phyloP scores from a whole-genome alignment of 2,888 invertebrate species.

The Drosophila merina region DNA sequence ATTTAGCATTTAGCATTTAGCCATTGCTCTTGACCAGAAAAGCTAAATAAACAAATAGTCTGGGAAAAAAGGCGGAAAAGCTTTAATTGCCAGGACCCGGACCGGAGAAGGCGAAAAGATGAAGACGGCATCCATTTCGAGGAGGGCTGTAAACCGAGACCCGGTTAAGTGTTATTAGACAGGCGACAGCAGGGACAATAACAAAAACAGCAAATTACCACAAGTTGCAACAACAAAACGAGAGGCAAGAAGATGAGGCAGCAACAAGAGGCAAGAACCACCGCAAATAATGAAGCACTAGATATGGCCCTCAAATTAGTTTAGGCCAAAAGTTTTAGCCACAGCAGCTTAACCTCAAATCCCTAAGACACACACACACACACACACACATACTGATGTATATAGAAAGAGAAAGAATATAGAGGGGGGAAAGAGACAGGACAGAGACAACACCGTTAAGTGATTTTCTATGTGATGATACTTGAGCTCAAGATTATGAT shows the following conservation, averaged over 20 bases:
- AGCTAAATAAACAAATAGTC: constrained; percentile 53
- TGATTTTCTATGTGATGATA: constrained; percentile 80
- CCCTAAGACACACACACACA: constrained; percentile 45
- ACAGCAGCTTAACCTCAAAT: constrained; percentile 76
- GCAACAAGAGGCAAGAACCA: constrained; percentile 37
- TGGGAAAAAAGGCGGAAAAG: constrained; percentile 20
- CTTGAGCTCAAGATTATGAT: constrained; percentile 78
- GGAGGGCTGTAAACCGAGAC: constrained; percentile 43
- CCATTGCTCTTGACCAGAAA: constrained; percentile 40
- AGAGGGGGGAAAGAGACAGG: constrained; percentile 25
- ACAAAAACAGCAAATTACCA: constrained; percentile 8
- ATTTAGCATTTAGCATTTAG: constrained; percentile 23
- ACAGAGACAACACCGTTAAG: constrained; percentile 66
- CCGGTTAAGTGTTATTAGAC: constrained; percentile 70
- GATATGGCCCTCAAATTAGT: constrained; percentile 69
- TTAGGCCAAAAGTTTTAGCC: constrained; percentile 79
- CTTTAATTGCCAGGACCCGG: constrained; percentile 57
- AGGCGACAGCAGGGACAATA: constrained; percentile 50
- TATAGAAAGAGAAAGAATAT: constrained; percentile 3
- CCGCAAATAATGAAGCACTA: constrained; percentile 73
- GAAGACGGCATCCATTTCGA: constrained; percentile 20
- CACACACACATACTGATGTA: background rate
- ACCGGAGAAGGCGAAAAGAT: background rate
- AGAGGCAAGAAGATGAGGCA: constrained; percentile 3
- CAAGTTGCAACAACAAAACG: constrained; percentile 23